Conservation (phyloP, 2,888 invertebrate genomes). For the Coenonympha arcania region DNA sequence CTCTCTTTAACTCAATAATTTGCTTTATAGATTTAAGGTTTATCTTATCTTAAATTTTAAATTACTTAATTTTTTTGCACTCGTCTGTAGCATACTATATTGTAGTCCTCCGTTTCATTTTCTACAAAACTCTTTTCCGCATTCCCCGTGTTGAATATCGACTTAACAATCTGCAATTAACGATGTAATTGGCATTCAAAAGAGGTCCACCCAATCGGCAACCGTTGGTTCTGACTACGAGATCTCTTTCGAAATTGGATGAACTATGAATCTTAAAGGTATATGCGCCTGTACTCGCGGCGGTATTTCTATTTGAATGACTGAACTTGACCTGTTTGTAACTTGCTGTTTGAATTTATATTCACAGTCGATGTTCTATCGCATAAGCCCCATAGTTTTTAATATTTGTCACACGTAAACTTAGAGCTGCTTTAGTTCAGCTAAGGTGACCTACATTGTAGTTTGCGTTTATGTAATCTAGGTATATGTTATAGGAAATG, state of each 20-base stretch:
- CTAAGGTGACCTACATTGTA: not conserved
- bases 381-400: slow-evolving; percentile 6
- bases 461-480: not conserved
- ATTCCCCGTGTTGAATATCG: too few relatives aligned
- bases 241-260: slow-evolving; percentile 34
- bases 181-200: slow-evolving; percentile 21
- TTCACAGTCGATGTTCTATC: slow-evolving; percentile 4
- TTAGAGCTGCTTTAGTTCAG: not conserved
- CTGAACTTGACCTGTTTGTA: slow-evolving; percentile 38
- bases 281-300: slow-evolving; percentile 28
- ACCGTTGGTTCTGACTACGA: slow-evolving; percentile 28
- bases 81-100: too few relatives aligned
- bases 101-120: too few relatives aligned
- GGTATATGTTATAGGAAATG: too few relatives aligned
- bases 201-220: slow-evolving; percentile 21
- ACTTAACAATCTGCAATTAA: not conserved
- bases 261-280: slow-evolving; percentile 36
- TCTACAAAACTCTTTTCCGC: too few relatives aligned
- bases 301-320: slow-evolving; percentile 23
- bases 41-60: too few relatives aligned
- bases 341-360: slow-evolving; percentile 17
- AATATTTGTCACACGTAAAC: slow-evolving; percentile 14
- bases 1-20: too few relatives aligned
- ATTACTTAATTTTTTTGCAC: too few relatives aligned
- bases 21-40: too few relatives aligned